These are phyloP conservation scores for Nibea albiflora DNA, from an alignment of 2,113 vertebrate species.

Conservation along the genomic window DNA sequence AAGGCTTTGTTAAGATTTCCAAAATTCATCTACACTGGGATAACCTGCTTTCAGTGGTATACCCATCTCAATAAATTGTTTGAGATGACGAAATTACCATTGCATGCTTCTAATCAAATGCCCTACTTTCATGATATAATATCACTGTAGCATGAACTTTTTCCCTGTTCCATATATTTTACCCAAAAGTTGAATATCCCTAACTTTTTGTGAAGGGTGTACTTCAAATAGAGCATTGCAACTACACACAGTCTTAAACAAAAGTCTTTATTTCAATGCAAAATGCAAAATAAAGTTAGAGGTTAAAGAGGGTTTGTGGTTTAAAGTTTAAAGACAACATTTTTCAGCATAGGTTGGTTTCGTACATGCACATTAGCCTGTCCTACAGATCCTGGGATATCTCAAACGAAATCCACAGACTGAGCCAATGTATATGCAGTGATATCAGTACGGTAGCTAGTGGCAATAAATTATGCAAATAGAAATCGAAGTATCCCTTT, in stretches of 20 bases:
- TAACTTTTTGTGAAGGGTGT: too few species aligned
- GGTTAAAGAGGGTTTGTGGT: conserved; percentile 25
- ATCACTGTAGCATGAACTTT: too few species aligned
- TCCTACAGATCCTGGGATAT: not conserved
- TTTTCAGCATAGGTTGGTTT: not conserved
- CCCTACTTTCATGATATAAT: too few species aligned
- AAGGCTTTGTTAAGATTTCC: not conserved
- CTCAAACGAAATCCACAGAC: not conserved
- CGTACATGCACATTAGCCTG: not conserved
- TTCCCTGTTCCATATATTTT: too few species aligned
- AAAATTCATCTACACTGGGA: not conserved
- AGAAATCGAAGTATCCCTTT: not conserved
- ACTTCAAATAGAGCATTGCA: not conserved
- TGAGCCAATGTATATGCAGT: conserved; percentile 1
- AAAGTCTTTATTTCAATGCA: conserved; percentile 59
- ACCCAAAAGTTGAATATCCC: too few species aligned
- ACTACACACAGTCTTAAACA: not conserved
- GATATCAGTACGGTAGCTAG: not conserved
- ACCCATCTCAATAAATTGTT: too few species aligned
- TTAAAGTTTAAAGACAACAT: not conserved
- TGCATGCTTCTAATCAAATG: too few species aligned
- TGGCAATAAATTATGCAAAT: not conserved
- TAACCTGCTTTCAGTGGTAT: too few species aligned
- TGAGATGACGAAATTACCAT: too few species aligned
- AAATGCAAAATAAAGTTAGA: conserved; percentile 48